These are phyloP conservation scores for Folsomia manolachei DNA, from an alignment of 2,888 invertebrate species.

Conservation along the genomic window DNA sequence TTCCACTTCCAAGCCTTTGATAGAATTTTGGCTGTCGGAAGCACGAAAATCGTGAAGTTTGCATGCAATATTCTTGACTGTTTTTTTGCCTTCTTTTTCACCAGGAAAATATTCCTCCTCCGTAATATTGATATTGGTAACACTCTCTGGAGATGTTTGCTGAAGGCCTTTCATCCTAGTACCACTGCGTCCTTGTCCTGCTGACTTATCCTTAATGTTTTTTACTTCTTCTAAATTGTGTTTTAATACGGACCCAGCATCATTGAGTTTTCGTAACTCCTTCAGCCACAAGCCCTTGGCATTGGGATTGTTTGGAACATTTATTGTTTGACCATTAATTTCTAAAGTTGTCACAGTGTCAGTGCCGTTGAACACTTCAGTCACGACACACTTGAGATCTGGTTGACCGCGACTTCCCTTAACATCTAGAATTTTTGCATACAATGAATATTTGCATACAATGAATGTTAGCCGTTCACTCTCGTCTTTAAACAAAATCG, in stretches of 20 bases:
- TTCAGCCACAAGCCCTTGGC: not conserved
- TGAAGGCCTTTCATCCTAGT: not conserved
- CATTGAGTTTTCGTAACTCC: not conserved
- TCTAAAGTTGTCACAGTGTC: slow-evolving; percentile 2
- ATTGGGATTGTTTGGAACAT: not conserved
- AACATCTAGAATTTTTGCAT: not conserved
- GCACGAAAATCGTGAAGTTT: not conserved
- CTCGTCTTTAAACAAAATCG: too few species aligned
- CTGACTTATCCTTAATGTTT: not conserved
- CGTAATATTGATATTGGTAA: not conserved
- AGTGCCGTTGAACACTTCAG: not conserved
- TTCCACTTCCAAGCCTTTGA: not conserved
- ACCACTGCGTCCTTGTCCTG: not conserved
- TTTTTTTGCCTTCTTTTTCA: not conserved
- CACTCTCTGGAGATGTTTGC: not conserved
- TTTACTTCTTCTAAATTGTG: not conserved
- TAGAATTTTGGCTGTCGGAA: not conserved
- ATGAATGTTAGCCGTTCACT: too few species aligned
- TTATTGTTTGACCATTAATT: not conserved
- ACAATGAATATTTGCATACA: not conserved
- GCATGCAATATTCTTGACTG: not conserved
- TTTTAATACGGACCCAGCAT: not conserved
- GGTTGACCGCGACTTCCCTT: not conserved
- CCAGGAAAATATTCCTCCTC: not conserved
- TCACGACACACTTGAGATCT: not conserved